Evolutionary conservation across 2,797 vertebrate genomes (phyloP).

Genomic region (Morelia viridis): DNA sequence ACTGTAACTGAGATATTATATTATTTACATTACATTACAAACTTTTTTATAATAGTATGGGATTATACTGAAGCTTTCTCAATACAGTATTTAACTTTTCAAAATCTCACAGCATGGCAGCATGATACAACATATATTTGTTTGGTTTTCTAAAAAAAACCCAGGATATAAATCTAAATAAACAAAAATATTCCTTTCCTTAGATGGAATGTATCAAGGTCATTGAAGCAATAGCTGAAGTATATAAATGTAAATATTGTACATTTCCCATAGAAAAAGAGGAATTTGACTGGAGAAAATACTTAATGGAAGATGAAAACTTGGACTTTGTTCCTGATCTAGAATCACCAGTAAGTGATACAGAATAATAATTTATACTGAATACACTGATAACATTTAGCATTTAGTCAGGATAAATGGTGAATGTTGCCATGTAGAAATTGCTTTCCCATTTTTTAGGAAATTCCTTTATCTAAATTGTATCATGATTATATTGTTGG

Average conservation of each 20-base stretch:
- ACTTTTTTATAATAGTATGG: background rate
- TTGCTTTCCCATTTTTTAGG: background rate
- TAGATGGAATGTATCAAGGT: slow-evolving; percentile 11
- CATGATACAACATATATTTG: background rate
- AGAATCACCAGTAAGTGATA: slow-evolving; percentile 89
- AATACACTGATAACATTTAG: background rate
- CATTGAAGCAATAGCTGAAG: slow-evolving; percentile 15
- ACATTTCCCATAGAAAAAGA: slow-evolving; percentile 81
- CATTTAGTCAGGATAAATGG: background rate
- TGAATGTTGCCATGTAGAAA: background rate
- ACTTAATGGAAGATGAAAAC: slow-evolving; percentile 93
- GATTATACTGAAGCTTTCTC: background rate
- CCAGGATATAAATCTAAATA: background rate
- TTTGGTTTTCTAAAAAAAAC: background rate
- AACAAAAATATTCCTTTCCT: background rate
- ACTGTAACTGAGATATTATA: background rate
- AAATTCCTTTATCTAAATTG: background rate
- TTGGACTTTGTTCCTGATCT: slow-evolving; percentile 78
- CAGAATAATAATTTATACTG: background rate
- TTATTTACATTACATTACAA: background rate
- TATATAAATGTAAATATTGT: background rate
- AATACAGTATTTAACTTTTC: background rate
- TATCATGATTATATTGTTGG: background rate
- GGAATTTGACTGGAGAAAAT: slow-evolving; percentile 91
- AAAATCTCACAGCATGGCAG: background rate